Conservation (phyloP, 2,888 invertebrate species). For the Chymomyza amoena region DNA sequence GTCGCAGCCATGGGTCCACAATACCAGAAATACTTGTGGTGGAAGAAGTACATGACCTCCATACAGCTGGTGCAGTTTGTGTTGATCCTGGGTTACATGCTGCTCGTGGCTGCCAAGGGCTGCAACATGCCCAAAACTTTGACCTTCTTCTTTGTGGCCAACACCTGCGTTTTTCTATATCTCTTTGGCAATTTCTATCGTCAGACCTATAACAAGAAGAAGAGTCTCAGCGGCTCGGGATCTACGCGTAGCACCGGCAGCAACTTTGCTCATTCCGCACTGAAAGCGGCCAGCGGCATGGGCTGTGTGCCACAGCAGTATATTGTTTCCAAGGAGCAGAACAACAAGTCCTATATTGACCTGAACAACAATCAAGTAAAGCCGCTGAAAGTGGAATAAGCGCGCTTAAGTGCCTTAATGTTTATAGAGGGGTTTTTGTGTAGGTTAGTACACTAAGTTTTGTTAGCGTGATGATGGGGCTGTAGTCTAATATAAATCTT, state of each 20-base stretch:
- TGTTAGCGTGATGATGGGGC: constrained; percentile 27
- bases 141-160: constrained; percentile 81
- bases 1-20: constrained; percentile 80
- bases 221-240: constrained; percentile 43
- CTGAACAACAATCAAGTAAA: constrained; percentile 76
- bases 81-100: constrained; percentile 83
- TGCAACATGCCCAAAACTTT: constrained; percentile 81
- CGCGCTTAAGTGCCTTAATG: not conserved
- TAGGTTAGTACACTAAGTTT: not conserved
- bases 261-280: constrained; percentile 56
- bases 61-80: constrained; percentile 83
- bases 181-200: constrained; percentile 82
- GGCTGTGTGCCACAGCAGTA: constrained; percentile 70
- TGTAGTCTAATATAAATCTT: constrained; percentile 57
- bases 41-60: constrained; percentile 81
- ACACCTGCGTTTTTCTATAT: constrained; percentile 81
- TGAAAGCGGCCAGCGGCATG: constrained; percentile 73
- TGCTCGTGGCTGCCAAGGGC: constrained; percentile 79
- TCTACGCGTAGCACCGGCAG: constrained; percentile 38
- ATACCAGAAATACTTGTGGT: constrained; percentile 80
- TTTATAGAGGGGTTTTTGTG: constrained; percentile 19
- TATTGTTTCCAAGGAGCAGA: constrained; percentile 62
- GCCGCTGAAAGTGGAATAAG: constrained; percentile 67
- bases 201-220: constrained; percentile 80
- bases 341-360: constrained; percentile 75